phyloP scores from a whole-genome alignment of 2,113 vertebrate species.

The Coptodon rendalli region DNA sequence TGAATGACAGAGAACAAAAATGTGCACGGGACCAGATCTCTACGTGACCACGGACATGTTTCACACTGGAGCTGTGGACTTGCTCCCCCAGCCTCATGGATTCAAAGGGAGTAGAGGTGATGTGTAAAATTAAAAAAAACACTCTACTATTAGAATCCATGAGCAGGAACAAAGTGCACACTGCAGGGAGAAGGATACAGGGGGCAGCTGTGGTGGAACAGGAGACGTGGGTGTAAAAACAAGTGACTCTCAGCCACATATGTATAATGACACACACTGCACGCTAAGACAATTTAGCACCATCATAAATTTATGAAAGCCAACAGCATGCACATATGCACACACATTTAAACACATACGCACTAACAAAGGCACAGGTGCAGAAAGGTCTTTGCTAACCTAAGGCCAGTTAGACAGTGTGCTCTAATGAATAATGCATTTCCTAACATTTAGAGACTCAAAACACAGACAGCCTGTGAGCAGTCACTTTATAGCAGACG shows the following conservation, averaged over 20 bases:
- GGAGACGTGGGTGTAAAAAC: constrained; percentile 10
- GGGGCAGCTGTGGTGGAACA: constrained; percentile 17
- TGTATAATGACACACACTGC: not conserved
- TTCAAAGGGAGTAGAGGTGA: not conserved
- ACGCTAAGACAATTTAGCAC: constrained; percentile 24
- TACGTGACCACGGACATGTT: constrained; percentile 27
- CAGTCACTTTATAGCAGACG: constrained; percentile 11
- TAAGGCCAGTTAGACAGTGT: constrained; percentile 40
- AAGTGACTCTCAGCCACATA: constrained; percentile 29
- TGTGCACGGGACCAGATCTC: constrained; percentile 53
- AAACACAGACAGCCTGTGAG: constrained; percentile 35
- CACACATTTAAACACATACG: not conserved
- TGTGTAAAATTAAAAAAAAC: not conserved
- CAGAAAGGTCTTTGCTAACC: constrained; percentile 61
- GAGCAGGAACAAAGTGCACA: constrained; percentile 50
- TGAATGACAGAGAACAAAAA: constrained; percentile 52
- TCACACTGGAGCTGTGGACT: constrained; percentile 21
- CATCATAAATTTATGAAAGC: constrained; percentile 14
- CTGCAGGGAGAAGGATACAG: constrained; percentile 32
- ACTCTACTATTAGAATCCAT: constrained; percentile 39
- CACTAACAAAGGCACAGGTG: constrained; percentile 16
- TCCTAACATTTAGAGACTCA: constrained; percentile 51
- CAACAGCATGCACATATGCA: not conserved
- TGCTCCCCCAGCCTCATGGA: constrained; percentile 33
- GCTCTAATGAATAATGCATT: constrained; percentile 59